phyloP scores from a whole-genome alignment of 2,888 invertebrate genomes.

The Iphiclides podalirius region DNA sequence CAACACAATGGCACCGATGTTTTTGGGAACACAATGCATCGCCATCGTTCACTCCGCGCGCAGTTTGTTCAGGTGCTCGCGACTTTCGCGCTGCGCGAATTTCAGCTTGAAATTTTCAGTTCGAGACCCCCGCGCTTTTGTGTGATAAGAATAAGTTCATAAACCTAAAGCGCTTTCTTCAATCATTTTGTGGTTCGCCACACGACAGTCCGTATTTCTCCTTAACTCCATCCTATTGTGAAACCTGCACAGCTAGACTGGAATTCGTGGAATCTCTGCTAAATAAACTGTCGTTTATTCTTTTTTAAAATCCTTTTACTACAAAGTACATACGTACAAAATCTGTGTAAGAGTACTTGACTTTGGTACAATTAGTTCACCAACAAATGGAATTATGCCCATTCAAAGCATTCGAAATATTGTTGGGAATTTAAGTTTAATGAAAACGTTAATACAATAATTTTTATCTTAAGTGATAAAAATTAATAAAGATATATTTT shows the following conservation, averaged over 20 bases:
- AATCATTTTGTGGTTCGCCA: conserved; percentile 18
- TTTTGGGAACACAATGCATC: conserved; percentile 60
- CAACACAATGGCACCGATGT: conserved; percentile 55
- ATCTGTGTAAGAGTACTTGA: too few species aligned
- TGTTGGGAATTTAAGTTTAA: too few species aligned
- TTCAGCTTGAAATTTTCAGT: conserved; percentile 38
- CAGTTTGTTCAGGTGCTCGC: conserved; percentile 54
- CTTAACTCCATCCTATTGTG: conserved; percentile 10
- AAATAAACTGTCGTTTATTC: neutral
- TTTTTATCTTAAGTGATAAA: too few species aligned
- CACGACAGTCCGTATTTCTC: conserved; percentile 17
- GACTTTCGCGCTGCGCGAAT: conserved; percentile 42
- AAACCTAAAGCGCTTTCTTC: conserved; percentile 22
- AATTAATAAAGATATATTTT: too few species aligned
- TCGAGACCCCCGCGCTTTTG: conserved; percentile 20
- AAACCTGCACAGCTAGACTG: neutral
- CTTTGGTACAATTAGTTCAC: too few species aligned
- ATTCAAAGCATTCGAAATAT: too few species aligned
- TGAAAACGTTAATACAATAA: too few species aligned
- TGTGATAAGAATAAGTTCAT: conserved; percentile 25
- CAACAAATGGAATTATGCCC: too few species aligned
- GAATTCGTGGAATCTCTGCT: neutral
- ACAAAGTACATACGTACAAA: too few species aligned
- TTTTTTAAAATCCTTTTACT: too few species aligned
- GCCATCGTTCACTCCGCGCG: conserved; percentile 47